Base-by-base conservation (phyloP, 2,888 invertebrate genomes). In the Dasypogon diadema region DNA sequence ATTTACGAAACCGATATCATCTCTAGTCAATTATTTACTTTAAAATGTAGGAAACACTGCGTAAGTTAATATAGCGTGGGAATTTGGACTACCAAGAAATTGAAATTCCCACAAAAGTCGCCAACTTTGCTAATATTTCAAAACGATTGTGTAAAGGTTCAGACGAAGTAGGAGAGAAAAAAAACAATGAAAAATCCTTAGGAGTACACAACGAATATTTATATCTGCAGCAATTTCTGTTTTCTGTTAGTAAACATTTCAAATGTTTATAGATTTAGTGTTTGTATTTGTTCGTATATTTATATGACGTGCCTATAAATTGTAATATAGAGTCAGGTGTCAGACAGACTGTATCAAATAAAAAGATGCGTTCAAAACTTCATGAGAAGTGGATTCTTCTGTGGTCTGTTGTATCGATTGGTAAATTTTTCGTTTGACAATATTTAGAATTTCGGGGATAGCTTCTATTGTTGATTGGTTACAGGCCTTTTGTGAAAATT, bases 1-100 rank as follows among this genome's bases (percentile, higher is more conserved):
- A 24, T 46, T 51, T 24, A 46, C 24, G 46, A 72, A 72, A 72
- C 22, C 54, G 48, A 51, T 74, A 54, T 54, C 63, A 37, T 63
- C 63, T 74, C 74, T 74, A 74, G 74, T 74, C 74, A 74, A 74
- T 63, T 74, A 54, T 48, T 42, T 74, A 74, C 56, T 74, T 73
- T 24, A 73, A 73, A 24, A 10, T 37, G 55, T 14, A 73, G 65
- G 65, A 46, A 48, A 37, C 48, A 48, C 65, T 60, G 60, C 60
- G 37, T 42, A 60, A 60, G 60, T 37, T 30, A 60, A 60, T 60
- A 60, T 30, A 24, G 18, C 60, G 60, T 60, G 60, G 60, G 60
- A 60, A 37, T 37, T 37, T 10, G 26, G 14, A 34, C n/a, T 60
- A 60, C 37, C 60, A 34, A n/a, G 37, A 60, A 60, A 2, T 37